phyloP scores from a whole-genome alignment of 2,797 vertebrate genomes.

The Neosilurus mollespiculum region DNA sequence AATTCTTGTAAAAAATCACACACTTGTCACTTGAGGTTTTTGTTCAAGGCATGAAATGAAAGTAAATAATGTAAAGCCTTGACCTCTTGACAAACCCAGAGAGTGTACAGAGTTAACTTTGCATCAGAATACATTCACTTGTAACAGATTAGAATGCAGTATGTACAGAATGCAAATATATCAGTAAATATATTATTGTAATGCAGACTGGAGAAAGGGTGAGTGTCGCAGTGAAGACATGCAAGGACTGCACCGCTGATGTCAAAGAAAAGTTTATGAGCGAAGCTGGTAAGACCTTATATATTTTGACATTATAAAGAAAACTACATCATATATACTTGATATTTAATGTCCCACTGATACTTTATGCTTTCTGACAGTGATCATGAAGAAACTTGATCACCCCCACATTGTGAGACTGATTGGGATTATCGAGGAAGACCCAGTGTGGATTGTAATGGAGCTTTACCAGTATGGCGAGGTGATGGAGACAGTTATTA shows the following conservation, averaged over 20 bases:
- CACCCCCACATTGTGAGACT: constrained; percentile 91
- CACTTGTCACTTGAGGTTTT: not conserved
- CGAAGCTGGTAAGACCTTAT: constrained; percentile 79
- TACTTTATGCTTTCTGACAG: constrained; percentile 63
- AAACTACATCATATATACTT: not conserved
- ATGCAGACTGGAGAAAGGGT: constrained; percentile 79
- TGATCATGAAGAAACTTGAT: constrained; percentile 88
- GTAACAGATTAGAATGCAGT: not conserved
- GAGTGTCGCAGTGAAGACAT: constrained; percentile 88
- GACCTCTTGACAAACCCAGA: not conserved
- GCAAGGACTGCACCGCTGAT: constrained; percentile 84
- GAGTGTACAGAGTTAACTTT: not conserved
- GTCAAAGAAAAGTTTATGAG: constrained; percentile 94
- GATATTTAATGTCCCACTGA: not conserved
- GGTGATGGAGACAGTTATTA: constrained; percentile 67
- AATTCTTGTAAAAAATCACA: not conserved
- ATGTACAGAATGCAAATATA: not conserved
- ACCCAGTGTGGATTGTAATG: constrained; percentile 95
- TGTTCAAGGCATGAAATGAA: not conserved
- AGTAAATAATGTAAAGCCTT: not conserved
- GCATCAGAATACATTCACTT: not conserved
- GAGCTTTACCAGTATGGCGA: constrained; percentile 89
- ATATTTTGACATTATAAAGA: not conserved
- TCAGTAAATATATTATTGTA: constrained; percentile 12
- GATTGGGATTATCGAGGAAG: constrained; percentile 84